Evolutionary conservation across 2,888 invertebrate species (phyloP), one percentile per base, ranked within the genome.

Genomic region (Brenthis daphne): DNA sequence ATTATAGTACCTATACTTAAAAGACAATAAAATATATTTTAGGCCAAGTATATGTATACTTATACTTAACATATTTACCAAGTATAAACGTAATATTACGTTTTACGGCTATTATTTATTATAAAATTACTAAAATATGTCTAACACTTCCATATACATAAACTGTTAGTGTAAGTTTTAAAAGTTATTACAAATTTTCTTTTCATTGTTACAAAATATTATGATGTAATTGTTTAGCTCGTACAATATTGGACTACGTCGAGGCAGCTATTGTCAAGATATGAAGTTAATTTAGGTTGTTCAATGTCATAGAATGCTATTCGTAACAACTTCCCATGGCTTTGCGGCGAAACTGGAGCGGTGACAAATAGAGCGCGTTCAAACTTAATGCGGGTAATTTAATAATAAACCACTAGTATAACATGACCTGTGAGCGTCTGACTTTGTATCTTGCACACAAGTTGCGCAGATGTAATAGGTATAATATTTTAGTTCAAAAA

Each of bases 311-410:
- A 79, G 79, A 76, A 78, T 74, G 78, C 84, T 79, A 82, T 80
- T 77, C 76, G 79, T 84, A 83, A 85, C 82, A 81, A 84, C 86
- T 89, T 89, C 89, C 87, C 89, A 89, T 88, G 88, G 81, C 80
- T 78, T 78, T 78, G 74, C 65, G 67, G 82, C 82, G 78, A 84
- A 89, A 87, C 84, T 88, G 77, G 89, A 89, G 85, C 89, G 78
- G 85, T 88, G 87, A 88, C 89, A 89, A 87, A 87, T 82, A 82
- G 81, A 85, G 77, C 78, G 80, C 81, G 82, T 81, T 83, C 76
- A 79, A 82, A 79, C 78, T 78, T 85, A 85, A 85, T 85, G 82
- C 77, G 75, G 75, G 84, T 79, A 82, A 83, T 86, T 85, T 84
- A 85, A 85, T 84, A 85, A 85, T 82, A 82, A 75, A 69, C 63